phyloP scores from a whole-genome alignment of 2,888 invertebrate genomes.

The Lasioglossum zephyrum region DNA sequence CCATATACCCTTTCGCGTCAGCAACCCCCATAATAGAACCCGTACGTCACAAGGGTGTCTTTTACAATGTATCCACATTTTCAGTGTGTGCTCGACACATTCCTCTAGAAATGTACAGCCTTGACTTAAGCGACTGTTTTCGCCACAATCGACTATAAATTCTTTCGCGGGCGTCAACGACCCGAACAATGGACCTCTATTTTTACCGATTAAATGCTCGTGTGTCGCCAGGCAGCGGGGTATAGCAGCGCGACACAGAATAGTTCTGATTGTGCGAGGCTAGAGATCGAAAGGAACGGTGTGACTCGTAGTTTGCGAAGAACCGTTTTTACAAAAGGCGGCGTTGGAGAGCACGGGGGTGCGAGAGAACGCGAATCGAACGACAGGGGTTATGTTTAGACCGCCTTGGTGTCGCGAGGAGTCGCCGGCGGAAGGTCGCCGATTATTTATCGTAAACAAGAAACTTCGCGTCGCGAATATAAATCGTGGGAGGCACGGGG shows the following conservation, averaged over 20 bases:
- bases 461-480: slow-evolving; percentile 26
- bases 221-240: not conserved
- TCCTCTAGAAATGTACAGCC: not conserved
- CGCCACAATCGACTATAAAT: not conserved
- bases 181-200: not conserved
- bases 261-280: not conserved
- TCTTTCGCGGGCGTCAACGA: not conserved
- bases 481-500: slow-evolving; percentile 59
- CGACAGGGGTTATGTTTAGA: slow-evolving; percentile 27
- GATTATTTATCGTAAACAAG: slow-evolving; percentile 57
- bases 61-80: not conserved
- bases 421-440: slow-evolving; percentile 41
- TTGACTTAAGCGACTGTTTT: not conserved
- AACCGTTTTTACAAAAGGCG: not conserved
- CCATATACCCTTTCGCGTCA: not conserved
- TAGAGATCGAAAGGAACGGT: not conserved
- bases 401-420: slow-evolving; percentile 22
- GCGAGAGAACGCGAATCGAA: not conserved
- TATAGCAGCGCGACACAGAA: not conserved
- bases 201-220: not conserved
- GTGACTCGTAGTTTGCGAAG: not conserved
- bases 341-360: not conserved
- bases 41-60: not conserved
- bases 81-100: not conserved
- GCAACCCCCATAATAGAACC: not conserved